Conservation (phyloP, 2,888 invertebrate species). For the Netelia virgata region DNA sequence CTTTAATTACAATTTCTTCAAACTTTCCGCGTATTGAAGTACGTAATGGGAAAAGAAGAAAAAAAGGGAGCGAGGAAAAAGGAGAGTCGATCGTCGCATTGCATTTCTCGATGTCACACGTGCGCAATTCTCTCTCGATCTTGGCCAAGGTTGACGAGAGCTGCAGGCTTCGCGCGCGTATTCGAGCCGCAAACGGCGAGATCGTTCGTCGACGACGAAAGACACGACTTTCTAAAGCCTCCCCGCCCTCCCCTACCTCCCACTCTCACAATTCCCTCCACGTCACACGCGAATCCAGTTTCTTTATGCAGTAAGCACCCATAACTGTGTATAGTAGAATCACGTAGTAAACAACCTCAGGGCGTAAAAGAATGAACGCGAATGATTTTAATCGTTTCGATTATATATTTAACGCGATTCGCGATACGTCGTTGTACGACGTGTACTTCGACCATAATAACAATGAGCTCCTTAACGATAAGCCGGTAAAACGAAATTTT, state of each 20-base stretch:
- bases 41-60: too few relatives aligned
- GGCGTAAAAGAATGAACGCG: constrained; percentile 16
- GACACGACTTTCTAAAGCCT: constrained; percentile 59
- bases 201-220: constrained; percentile 28
- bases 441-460: not conserved
- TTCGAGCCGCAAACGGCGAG: constrained; percentile 14
- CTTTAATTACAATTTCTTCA: too few relatives aligned
- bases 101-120: constrained; percentile 46
- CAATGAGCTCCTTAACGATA: not conserved
- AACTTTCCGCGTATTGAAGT: too few relatives aligned
- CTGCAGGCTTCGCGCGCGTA: constrained; percentile 14
- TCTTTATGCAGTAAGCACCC: constrained; percentile 7
- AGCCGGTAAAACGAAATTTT: too few relatives aligned
- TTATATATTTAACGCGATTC: constrained; percentile 47
- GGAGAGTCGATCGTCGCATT: constrained; percentile 46
- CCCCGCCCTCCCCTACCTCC: constrained; percentile 3
- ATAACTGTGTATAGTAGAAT: not conserved
- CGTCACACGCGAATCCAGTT: constrained; percentile 45
- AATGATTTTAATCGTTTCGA: constrained; percentile 46
- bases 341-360: constrained; percentile 46
- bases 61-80: constrained; percentile 20
- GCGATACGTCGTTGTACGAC: not conserved
- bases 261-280: not conserved
- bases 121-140: constrained; percentile 29
- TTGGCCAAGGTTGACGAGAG: constrained; percentile 56